Evolutionary conservation across 2,888 invertebrate genomes (phyloP), one percentile per base, ranked within the genome.

Genomic region (Zaprionus bogoriensis): DNA sequence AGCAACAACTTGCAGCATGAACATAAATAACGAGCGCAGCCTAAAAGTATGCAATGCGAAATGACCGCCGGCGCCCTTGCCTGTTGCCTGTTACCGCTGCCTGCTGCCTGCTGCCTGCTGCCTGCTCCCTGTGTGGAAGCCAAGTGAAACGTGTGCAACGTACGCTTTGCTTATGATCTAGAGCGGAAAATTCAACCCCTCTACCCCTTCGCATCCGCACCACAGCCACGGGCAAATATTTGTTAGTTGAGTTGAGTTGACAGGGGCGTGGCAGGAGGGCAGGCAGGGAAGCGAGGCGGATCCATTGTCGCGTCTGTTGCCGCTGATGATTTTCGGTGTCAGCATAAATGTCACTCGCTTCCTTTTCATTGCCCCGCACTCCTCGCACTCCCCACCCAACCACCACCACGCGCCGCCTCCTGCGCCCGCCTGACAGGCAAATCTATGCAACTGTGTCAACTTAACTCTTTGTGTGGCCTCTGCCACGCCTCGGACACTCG

Each of bases 281-380:
- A 32, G n/a, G 28, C 22, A 10, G 38, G 17, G 23, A 4, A 28
- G 28, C 9, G 3, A 32, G 19, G 22, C 12, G 2, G 17, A n/a
- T n/a, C 19, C 12, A 30, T 30, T 4, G 4, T 14, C 19, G 47
- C 59, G 30, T 22, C 55, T 75, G 73, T 55, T 69, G 67, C 51
- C 79, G 77, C 61, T 60, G 77, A 83, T 79, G 74, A 80, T 77
- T 83, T 83, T 83, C 65, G 68, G 77, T 80, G 79, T 79, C 79
- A 79, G 79, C 79, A 79, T 77, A 80, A 79, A 83, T 74, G 79
- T 79, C 83, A 73, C 61, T 72, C 36, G 45, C 36, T 55, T 53
- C 53, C 59, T 22, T 32, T 14, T n/a, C 22, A 20, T 17, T 45
- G 23, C 22, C 2, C 20, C n/a, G 6, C 14, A 12, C 7, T 6